phyloP scores from a whole-genome alignment of 92 coral and sea anemone genomes.

The Phenganax subtilis region DNA sequence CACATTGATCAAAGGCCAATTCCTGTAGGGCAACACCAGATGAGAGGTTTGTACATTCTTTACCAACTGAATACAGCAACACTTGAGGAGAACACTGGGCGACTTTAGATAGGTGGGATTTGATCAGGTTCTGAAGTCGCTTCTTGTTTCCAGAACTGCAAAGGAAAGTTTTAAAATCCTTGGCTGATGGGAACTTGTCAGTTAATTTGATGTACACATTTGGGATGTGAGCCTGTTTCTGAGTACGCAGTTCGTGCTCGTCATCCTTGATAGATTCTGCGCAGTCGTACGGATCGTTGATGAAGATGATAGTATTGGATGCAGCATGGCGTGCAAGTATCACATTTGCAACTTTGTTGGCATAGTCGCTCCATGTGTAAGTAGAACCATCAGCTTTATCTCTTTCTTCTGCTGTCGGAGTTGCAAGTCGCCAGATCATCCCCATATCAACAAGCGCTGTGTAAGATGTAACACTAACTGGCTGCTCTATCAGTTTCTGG shows the following conservation, averaged over 20 bases:
- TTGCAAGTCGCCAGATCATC: constrained; percentile 31
- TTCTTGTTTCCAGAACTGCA: constrained; percentile 22
- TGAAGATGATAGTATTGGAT: constrained; percentile 12
- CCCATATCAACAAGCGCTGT: constrained; percentile 31
- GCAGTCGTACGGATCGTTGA: constrained; percentile 17
- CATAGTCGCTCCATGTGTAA: constrained; percentile 28
- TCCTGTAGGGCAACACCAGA: constrained; percentile 12
- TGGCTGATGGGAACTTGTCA: constrained; percentile 17
- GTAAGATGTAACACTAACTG: constrained; percentile 3
- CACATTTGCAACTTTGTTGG: constrained; percentile 2
- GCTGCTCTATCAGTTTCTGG: constrained; percentile 3
- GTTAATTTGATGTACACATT: constrained; percentile 17
- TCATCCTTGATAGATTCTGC: constrained; percentile 24
- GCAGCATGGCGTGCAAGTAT: constrained; percentile 8
- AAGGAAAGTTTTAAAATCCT: constrained; percentile 7
- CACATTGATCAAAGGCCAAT: not conserved
- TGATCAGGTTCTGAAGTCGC: constrained; percentile 7
- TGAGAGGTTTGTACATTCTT: constrained; percentile 5
- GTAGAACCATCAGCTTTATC: constrained; percentile 7
- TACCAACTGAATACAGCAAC: constrained; percentile 13
- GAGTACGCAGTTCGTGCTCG: constrained; percentile 23
- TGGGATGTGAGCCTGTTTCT: constrained; percentile 8
- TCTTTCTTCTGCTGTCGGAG: constrained; percentile 22
- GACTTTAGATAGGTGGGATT: constrained; percentile 22
- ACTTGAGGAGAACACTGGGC: not conserved